Conservation (phyloP, 2,797 vertebrate species). For the Gila robusta region DNA sequence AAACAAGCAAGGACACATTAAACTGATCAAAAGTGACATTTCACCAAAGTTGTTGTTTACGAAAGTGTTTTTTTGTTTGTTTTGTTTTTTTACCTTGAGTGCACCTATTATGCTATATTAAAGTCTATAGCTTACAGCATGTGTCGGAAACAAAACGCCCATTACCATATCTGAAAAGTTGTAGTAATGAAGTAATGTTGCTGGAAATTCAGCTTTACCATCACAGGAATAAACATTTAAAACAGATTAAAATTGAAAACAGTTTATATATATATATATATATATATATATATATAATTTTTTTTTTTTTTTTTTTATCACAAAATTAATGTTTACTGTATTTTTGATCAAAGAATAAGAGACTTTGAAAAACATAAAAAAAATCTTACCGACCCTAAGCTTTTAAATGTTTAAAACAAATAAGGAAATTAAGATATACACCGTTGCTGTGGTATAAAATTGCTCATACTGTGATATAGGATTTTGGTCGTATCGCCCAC, state of each 20-base stretch:
- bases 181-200: no score
- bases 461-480: slow-evolving; percentile 4
- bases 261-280: neutral
- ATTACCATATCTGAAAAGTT: neutral
- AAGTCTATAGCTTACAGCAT: neutral
- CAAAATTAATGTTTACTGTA: neutral
- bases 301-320: neutral
- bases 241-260: no score
- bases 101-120: neutral
- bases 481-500: neutral
- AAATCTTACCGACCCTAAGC: neutral
- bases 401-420: neutral
- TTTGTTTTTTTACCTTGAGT: neutral
- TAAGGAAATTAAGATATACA: neutral
- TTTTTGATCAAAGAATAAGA: neutral
- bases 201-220: neutral
- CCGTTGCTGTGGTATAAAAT: slow-evolving; percentile 6
- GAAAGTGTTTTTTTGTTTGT: no score
- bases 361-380: neutral
- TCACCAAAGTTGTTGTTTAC: no score
- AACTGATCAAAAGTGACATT: no score
- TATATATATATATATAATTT: neutral
- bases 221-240: neutral
- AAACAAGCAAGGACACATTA: no score
- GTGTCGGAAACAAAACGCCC: neutral